Base-by-base conservation (phyloP, 2,113 vertebrate genomes). In the Rostratula benghalensis region DNA sequence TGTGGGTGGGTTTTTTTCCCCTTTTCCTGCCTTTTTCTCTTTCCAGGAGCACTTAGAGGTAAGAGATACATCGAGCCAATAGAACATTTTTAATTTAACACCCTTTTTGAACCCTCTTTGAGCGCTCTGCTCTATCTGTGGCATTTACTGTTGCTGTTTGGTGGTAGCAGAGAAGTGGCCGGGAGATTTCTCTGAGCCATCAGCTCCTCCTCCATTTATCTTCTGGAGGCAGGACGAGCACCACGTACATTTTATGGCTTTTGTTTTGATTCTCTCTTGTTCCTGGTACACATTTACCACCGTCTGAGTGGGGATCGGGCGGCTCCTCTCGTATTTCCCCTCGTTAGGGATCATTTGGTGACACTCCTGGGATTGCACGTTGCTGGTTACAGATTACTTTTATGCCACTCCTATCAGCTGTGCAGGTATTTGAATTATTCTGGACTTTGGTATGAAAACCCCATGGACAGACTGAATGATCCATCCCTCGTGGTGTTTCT, bases 321-420 rank as follows among this genome's bases (percentile, higher is more conserved):
- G 80, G 25, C 83, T 45, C 39, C n/a, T 75, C n/a, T 35, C 48
- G 6, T 11, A 11, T 46, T 60, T 46, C 70, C 60, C 57, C 45
- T 25, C 9, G 6, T 28, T 23, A 10, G 28, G 33, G 31, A 5
- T 53, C 18, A 2, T 57, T 70, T 53, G 50, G 19, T 56, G n/a
- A 17, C 11, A 2, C 14, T 63, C 7, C 4, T 2, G 9, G 35
- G 43, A 0, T 20, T 35, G 25, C 9, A 9, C 1, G 0, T 56
- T 41, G 0, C 39, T 73, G 0, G 53, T 45, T 25, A 8, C 23
- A 31, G 9, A 7, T 74, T 30, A 18, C 21, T 20, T 63, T 2
- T 0, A 0, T 11, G 11, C 22, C 5, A 0, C 12, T 15, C 18
- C 2, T 21, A 19, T 33, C 89, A 48, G 30, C 30, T 64, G 27